phyloP scores from a whole-genome alignment of 2,888 invertebrate genomes.

The Ochlodes sylvanus region DNA sequence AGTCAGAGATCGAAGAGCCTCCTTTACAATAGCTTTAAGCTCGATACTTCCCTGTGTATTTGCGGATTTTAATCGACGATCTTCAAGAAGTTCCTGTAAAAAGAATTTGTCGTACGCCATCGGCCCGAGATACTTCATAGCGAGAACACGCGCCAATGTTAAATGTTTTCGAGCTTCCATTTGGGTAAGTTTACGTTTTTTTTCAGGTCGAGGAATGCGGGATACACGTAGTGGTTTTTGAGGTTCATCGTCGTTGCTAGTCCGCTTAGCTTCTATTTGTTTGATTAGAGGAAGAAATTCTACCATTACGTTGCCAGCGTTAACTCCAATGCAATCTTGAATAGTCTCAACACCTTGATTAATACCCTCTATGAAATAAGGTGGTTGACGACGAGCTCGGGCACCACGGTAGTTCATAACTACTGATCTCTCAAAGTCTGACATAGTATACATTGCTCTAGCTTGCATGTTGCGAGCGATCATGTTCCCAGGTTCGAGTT shows the following conservation, averaged over 20 bases:
- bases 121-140: slow-evolving; percentile 79
- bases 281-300: slow-evolving; percentile 76
- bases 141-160: slow-evolving; percentile 72
- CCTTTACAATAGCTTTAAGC: slow-evolving; percentile 58
- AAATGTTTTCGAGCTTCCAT: slow-evolving; percentile 71
- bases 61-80: slow-evolving; percentile 69
- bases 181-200: slow-evolving; percentile 69
- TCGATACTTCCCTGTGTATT: slow-evolving; percentile 66
- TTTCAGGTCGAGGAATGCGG: slow-evolving; percentile 67
- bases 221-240: slow-evolving; percentile 61
- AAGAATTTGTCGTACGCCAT: slow-evolving; percentile 82
- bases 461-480: slow-evolving; percentile 76
- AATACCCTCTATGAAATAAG: slow-evolving; percentile 77
- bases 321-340: slow-evolving; percentile 75
- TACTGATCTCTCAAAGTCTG: slow-evolving; percentile 75
- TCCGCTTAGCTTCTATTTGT: slow-evolving; percentile 58
- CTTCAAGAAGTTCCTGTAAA: slow-evolving; percentile 64
- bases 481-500: slow-evolving; percentile 73
- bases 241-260: slow-evolving; percentile 56
- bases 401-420: slow-evolving; percentile 76
- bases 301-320: slow-evolving; percentile 74
- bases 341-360: slow-evolving; percentile 78
- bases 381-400: slow-evolving; percentile 66
- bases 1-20: slow-evolving; percentile 67
- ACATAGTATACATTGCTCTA: slow-evolving; percentile 77